Evolutionary conservation across 2,113 vertebrate species (phyloP), one percentile per base, ranked within the genome.

Genomic region (Zosterops japonicus): DNA sequence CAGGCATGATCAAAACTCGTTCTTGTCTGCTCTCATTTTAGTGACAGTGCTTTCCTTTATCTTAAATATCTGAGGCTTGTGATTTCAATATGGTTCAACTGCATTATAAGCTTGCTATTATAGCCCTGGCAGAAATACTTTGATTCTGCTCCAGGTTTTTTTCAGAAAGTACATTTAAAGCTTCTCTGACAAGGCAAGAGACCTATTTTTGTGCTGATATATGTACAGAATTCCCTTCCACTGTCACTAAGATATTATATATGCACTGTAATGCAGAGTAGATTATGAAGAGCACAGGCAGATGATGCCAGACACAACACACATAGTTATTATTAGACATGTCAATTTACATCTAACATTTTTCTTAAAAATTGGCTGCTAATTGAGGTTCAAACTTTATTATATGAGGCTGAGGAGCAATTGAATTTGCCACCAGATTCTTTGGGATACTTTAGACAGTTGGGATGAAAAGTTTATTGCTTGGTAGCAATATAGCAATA

Each of bases 1-100:
- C 7, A 49, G 4, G 2, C 2, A 0, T 18, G 8, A 35, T 63
- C 47, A 76, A 44, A 53, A 21, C 1, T 0, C 1, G 6, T 12
- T 65, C 21, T 46, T 39, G 5, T 55, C 75, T 49, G 9, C 8
- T 67, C 27, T 68, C 13, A 53, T 65, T 88, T 92, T 50, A 11
- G 25, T 42, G 33, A 8, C 5, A 39, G 17, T 14, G 8, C 17
- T 87, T 91, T 86, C 15, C 27, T 77, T 49, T 69, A 65, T 36
- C 11, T 7, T 27, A 46, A 61, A 6, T 61, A 77, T n/a, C 18
- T 22, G 12, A 93, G 18, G 15, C 8, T 69, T 85, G 10, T 35
- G 49, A 72, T 79, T 85, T 80, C 52, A 50, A 4, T 33, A 67
- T n/a, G 16, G 18, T 49, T 77, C 12, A 86, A 53, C 5, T 49